Conservation (phyloP, 2,888 invertebrate species). For the Mamestra brassicae region DNA sequence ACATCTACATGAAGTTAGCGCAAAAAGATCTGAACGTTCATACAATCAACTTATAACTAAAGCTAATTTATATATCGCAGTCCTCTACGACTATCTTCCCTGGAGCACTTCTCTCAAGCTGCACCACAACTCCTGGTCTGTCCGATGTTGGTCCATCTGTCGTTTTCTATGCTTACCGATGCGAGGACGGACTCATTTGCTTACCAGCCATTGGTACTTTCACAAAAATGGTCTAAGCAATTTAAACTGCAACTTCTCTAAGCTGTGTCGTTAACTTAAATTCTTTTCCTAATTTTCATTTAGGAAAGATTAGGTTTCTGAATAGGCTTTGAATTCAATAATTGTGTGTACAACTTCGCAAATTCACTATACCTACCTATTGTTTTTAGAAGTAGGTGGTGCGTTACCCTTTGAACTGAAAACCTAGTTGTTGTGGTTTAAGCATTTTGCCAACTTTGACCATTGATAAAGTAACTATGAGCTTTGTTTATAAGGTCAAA, state of each 20-base stretch:
- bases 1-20: not conserved
- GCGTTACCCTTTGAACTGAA: not conserved
- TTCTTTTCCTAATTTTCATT: not conserved
- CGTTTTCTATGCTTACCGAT: not conserved
- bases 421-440: not conserved
- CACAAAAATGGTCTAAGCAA: too few species aligned
- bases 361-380: not conserved
- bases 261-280: not conserved
- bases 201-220: too few species aligned
- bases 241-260: not conserved
- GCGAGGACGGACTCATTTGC: not conserved
- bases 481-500: not conserved
- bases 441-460: not conserved
- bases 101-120: not conserved
- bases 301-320: not conserved
- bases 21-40: not conserved
- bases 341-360: not conserved
- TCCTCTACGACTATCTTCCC: too few species aligned
- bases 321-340: slow-evolving; percentile 6
- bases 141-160: not conserved
- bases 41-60: too few species aligned
- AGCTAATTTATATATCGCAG: too few species aligned
- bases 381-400: not conserved
- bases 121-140: not conserved
- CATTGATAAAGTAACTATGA: not conserved